Conservation (phyloP, 92 coral and sea anemone genomes). For the Blastomussa wellsi region DNA sequence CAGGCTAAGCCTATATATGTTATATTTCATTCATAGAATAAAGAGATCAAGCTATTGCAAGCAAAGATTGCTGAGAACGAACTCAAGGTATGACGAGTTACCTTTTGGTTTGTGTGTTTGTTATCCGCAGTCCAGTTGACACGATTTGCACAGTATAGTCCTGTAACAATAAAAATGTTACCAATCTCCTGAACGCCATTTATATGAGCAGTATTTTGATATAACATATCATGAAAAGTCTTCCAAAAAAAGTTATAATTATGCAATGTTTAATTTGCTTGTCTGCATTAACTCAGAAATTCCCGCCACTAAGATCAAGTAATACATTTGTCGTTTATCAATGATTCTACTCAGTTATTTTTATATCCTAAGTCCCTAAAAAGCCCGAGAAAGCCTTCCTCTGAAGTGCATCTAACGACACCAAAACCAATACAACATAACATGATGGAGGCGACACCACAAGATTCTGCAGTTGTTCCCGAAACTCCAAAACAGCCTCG, state of each 20-base stretch:
- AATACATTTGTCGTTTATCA: background rate
- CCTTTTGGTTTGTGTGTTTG: background rate
- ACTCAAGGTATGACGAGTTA: background rate
- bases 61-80: conserved; percentile 4
- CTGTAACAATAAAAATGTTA: background rate
- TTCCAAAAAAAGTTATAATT: no score
- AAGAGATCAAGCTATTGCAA: conserved; percentile 15
- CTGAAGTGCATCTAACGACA: background rate
- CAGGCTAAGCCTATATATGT: background rate
- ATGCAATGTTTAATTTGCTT: no score
- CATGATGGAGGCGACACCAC: conserved; percentile 37
- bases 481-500: conserved; percentile 67
- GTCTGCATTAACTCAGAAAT: background rate
- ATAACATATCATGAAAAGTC: background rate
- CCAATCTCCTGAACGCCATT: background rate
- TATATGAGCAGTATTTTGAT: background rate
- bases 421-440: background rate
- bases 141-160: background rate
- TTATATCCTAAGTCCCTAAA: background rate
- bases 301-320: background rate
- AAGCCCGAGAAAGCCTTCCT: background rate
- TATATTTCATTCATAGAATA: background rate
- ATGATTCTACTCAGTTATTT: background rate
- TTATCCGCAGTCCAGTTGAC: background rate
- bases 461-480: conserved; percentile 55